phyloP scores from a whole-genome alignment of 1,140 invertebrate species.

The Nylanderia fulva region DNA sequence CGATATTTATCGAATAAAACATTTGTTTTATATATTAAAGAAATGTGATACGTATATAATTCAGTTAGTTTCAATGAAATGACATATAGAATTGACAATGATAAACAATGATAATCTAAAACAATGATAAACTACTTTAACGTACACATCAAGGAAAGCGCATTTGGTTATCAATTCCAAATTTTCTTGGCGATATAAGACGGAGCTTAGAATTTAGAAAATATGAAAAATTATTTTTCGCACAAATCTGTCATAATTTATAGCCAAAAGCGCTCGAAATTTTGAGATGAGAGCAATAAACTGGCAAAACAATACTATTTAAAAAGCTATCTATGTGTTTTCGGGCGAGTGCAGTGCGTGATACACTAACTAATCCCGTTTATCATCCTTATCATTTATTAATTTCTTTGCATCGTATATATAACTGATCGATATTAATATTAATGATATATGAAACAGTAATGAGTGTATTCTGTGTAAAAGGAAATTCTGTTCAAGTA shows the following conservation, averaged over 20 bases:
- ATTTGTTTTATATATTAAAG: not conserved
- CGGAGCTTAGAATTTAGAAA: constrained; percentile 15
- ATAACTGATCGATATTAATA: constrained; percentile 1
- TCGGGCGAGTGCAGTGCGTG: constrained; percentile 73
- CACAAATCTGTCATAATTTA: constrained; percentile 16
- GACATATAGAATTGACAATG: constrained; percentile 52
- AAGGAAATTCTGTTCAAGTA: constrained; percentile 42
- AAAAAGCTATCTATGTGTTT: constrained; percentile 73
- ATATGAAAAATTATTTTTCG: not conserved
- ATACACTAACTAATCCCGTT: constrained; percentile 50
- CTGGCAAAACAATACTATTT: constrained; percentile 71
- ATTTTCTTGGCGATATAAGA: not conserved
- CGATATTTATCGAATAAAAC: too few relatives aligned
- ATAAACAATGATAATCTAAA: constrained; percentile 62
- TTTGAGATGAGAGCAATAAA: constrained; percentile 61
- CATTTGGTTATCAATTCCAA: constrained; percentile 59
- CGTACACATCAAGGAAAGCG: constrained; percentile 57
- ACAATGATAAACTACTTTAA: constrained; percentile 61
- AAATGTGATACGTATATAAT: not conserved
- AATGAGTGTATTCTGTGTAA: constrained; percentile 36
- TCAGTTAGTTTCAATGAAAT: not conserved
- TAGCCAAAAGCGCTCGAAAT: constrained; percentile 68
- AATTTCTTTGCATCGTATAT: constrained; percentile 8
- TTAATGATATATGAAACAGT: constrained; percentile 20
- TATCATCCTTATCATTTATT: constrained; percentile 31